Evolutionary conservation across 1,140 invertebrate species (phyloP), one percentile per base, ranked within the genome.

Genomic region (Drosophila parvula): DNA sequence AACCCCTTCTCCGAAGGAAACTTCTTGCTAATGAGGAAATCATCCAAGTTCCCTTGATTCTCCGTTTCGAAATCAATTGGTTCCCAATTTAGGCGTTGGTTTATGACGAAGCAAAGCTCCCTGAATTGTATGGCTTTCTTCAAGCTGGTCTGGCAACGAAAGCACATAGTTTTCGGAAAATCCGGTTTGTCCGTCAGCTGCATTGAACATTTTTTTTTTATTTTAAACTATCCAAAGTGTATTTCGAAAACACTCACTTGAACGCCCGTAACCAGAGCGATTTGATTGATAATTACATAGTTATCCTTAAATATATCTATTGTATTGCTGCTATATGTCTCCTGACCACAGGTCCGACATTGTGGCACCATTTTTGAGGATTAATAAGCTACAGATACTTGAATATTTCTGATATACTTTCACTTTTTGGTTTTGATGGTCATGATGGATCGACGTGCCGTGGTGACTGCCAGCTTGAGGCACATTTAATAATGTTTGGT

Each of bases 331-430:
- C 45, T 27, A 22, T 50, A 9, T 5, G 32, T 44, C 11, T 28
- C 36, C 27, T 69, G 43, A 4, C 70, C 58, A 41, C 77, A 79
- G 10, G 63, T 75, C 12, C 78, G 55, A 30, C 78, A 79, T 7
- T 32, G 41, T 4, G n/a, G 14, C 8, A 61, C 58, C 76, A 79
- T 79, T 43, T 55, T 5, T n/a, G 18, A 22, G 12, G 18, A 36
- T 48, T 22, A 9, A 11, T 6, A 4, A 12, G 11, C 9, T 18
- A 38, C 34, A 8, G 36, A 38, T 10, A 27, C 8, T 27, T 55
- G 18, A 38, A 27, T 38, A 36, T 55, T 38, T 55, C 18, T 32
- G 9, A 32, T 32, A 12, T 12, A 55, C 51, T 55, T 55, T 36
- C 14, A 32, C 16, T 41, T 50, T 61, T 22, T 38, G 30, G 10